Evolutionary conservation across 1,140 invertebrate species (phyloP), one percentile per base, ranked within the genome.

Genomic region (Sycophila sp.): DNA sequence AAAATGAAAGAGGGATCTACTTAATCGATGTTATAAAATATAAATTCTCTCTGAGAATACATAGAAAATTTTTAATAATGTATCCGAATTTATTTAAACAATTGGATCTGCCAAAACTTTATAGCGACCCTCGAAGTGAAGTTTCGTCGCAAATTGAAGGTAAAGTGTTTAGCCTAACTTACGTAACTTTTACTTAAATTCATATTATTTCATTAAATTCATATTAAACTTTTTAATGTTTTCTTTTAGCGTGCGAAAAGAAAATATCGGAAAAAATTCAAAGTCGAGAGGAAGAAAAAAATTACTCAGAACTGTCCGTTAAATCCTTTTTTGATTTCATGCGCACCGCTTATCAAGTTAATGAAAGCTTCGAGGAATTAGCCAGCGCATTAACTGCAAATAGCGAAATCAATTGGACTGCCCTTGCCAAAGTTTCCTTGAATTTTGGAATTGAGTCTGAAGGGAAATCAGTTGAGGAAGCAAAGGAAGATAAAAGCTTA

Each of bases 271-370:
- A 64, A 13, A 63, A 47, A 36, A 7, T n/a, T 6, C 22, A 26
- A 10, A 19, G 19, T 13, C 19, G 24, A 24, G 40, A 60, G 19
- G 53, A 59, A 34, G 49, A 62, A 10, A 47, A 70, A 53, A 64
- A 80, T 64, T 84, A 81, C 73, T 80, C 86, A 1, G 85, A 90
- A 65, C 89, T 92, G 68, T 89, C 90, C 0, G 88, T 92, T 22
- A 89, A 89, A 82, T 88, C 91, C 75, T 92, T 92, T 81, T 89
- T 92, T 70, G 91, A 92, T 76, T 92, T 92, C 80, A 89, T 93
- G 86, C 88, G 89, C 79, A 91, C 89, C 10, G 90, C 91, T 2
- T 92, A 92, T 83, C 90, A 91, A 83, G 84, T 89, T 53, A 84
- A 90, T 66, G 89, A 90, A 47, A 89, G 87, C 78, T 85, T 90